Evolutionary conservation across 2,113 vertebrate genomes (phyloP).

Genomic region (Corythaeola cristata): DNA sequence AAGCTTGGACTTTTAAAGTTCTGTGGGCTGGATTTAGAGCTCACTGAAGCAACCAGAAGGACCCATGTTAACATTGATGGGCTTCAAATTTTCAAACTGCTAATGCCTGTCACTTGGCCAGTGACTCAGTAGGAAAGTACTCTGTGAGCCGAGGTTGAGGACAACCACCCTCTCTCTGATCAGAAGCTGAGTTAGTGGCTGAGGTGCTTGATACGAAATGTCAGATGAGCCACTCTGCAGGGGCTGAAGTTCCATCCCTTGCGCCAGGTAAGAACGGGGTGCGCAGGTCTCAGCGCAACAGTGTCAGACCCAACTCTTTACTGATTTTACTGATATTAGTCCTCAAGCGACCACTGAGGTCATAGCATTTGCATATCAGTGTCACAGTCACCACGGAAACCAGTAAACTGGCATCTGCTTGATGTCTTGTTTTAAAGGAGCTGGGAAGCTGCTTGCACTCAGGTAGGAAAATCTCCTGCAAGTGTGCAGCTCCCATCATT

Average conservation of each 20-base stretch:
- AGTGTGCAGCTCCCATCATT: background rate
- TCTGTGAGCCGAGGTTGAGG: background rate
- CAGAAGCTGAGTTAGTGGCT: rapidly evolving
- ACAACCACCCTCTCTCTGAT: background rate
- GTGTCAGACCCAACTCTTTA: background rate
- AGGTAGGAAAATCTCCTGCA: background rate
- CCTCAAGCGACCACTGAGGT: constrained; percentile 44
- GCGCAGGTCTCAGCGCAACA: background rate
- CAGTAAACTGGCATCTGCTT: constrained; percentile 26
- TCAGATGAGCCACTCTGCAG: background rate
- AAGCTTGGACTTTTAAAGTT: background rate
- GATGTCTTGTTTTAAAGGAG: background rate
- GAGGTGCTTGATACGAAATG: background rate
- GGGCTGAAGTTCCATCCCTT: background rate
- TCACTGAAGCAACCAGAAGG: background rate
- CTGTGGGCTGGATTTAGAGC: background rate
- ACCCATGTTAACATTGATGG: background rate
- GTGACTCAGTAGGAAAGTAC: background rate
- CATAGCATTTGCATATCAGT: background rate
- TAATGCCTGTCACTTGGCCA: background rate
- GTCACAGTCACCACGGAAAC: constrained; percentile 47
- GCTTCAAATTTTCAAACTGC: background rate
- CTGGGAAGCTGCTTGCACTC: background rate
- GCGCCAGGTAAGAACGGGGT: background rate
- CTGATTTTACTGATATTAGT: background rate